Conservation (phyloP, 2,113 vertebrate species). For the Athene cunicularia region DNA sequence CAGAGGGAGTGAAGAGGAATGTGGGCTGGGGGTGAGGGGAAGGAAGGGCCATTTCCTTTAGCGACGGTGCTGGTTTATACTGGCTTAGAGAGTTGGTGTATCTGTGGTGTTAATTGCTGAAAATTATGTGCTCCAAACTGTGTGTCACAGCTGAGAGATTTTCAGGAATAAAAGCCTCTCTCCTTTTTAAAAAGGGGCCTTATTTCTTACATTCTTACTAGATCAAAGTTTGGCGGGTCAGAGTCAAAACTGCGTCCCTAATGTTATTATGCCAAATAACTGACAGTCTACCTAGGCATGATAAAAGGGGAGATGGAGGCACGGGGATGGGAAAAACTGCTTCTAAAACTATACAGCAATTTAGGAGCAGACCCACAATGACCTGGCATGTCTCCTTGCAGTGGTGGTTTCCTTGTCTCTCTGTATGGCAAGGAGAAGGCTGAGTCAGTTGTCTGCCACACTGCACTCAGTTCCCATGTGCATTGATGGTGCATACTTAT, state of each 20-base stretch:
- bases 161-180: background rate
- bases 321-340: background rate
- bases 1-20: conserved; percentile 2
- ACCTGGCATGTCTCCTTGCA: background rate
- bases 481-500: background rate
- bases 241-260: background rate
- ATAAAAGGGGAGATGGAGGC: background rate
- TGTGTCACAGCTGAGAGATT: conserved; percentile 4
- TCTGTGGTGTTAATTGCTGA: conserved; percentile 57
- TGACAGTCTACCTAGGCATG: background rate
- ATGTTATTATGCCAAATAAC: background rate
- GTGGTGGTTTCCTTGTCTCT: background rate
- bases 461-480: background rate
- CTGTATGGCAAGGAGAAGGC: background rate
- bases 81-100: conserved; percentile 11
- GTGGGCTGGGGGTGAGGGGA: background rate
- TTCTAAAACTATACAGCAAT: background rate
- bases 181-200: background rate
- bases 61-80: conserved; percentile 19
- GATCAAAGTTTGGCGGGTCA: background rate
- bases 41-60: conserved; percentile 53
- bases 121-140: conserved; percentile 19
- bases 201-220: background rate
- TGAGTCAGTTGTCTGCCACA: background rate
- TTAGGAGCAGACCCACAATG: background rate